Percentiles rank a stretch among this genome's conserved stretches.
Evolutionary conservation across 2,113 vertebrate species (phyloP).

Genomic region (Brachypodius melanocephalos): DNA sequence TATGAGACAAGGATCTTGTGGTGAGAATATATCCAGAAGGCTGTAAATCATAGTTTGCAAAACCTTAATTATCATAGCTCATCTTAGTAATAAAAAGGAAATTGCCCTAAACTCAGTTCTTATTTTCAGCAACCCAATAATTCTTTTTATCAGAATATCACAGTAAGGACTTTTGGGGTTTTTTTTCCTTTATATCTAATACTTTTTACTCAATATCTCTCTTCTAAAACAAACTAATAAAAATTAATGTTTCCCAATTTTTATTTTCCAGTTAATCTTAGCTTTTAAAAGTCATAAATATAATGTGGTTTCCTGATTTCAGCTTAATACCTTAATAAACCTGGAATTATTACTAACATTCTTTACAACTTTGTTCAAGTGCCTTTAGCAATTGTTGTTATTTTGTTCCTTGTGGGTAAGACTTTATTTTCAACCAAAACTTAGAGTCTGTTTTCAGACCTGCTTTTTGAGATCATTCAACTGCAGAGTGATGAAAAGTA

Average conservation of each 20-base stretch:
- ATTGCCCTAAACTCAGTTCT: background rate
- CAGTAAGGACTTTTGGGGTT: background rate
- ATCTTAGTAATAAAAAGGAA: background rate
- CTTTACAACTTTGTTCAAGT: background rate
- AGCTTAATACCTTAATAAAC: background rate
- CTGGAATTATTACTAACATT: background rate
- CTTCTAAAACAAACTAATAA: background rate
- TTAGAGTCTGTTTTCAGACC: background rate
- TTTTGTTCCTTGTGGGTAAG: background rate
- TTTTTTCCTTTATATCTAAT: background rate
- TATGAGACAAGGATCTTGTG: constrained; percentile 29
- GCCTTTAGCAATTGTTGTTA: background rate
- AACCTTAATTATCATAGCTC: background rate
- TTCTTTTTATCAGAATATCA: background rate
- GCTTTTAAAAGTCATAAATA: background rate
- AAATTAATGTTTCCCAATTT: background rate
- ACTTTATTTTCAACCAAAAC: background rate
- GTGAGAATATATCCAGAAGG: constrained; percentile 15
- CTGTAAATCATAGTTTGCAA: background rate
- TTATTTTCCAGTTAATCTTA: background rate
- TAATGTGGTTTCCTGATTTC: background rate
- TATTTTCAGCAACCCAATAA: background rate
- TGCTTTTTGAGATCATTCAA: background rate
- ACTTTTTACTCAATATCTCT: background rate
- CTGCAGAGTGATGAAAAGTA: background rate